phyloP scores from a whole-genome alignment of 2,888 invertebrate species.

The Syrphus vitripennis region DNA sequence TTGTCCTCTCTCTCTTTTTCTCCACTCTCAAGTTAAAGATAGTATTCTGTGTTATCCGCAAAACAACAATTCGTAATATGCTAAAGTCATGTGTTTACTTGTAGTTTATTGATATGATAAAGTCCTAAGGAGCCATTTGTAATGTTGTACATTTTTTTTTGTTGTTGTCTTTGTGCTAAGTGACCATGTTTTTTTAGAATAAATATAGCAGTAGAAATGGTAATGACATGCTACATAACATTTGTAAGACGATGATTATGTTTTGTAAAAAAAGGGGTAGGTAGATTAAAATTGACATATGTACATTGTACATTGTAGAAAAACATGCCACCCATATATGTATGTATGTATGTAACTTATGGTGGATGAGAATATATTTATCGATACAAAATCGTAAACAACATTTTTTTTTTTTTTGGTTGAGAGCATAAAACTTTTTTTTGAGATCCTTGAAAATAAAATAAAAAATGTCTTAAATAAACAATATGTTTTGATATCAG shows the following conservation, averaged over 20 bases:
- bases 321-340: no score
- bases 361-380: background rate
- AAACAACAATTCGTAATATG: constrained; percentile 44
- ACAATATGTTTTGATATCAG: background rate
- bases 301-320: background rate
- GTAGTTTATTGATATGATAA: constrained; percentile 66
- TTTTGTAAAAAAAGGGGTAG: background rate
- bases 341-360: background rate
- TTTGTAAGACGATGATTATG: constrained; percentile 34
- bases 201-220: background rate
- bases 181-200: background rate
- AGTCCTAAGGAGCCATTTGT: constrained; percentile 43
- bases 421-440: background rate
- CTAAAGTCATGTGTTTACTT: constrained; percentile 43
- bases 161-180: background rate
- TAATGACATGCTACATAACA: constrained; percentile 8
- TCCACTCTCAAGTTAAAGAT: background rate
- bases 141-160: constrained; percentile 12
- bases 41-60: constrained; percentile 27
- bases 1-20: background rate
- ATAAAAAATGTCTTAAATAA: background rate
- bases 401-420: background rate
- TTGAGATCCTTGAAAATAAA: background rate
- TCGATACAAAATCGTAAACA: constrained; percentile 2
- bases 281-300: constrained; percentile 1